phyloP scores from a whole-genome alignment of 1,140 invertebrate species.

The Antheraea mylitta region DNA sequence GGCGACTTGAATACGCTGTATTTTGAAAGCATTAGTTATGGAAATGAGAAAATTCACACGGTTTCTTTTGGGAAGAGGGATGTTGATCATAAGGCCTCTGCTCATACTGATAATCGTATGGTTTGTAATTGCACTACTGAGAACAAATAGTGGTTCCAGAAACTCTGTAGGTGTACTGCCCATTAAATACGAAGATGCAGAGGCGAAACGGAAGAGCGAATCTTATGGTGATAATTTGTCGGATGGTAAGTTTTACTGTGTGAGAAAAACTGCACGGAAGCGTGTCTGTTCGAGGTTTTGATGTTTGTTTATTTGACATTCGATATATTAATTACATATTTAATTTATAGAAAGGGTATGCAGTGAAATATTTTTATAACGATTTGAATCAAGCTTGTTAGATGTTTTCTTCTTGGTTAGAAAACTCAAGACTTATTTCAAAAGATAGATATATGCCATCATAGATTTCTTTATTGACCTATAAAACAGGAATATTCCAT shows the following conservation, averaged over 20 bases:
- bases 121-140: constrained; percentile 89
- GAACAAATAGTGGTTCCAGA: constrained; percentile 85
- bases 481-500: too few relatives aligned
- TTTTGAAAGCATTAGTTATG: constrained; percentile 16
- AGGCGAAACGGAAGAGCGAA: constrained; percentile 68
- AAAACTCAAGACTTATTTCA: too few relatives aligned
- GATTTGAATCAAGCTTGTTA: too few relatives aligned
- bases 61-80: constrained; percentile 86
- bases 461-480: too few relatives aligned
- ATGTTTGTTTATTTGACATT: neutral
- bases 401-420: too few relatives aligned
- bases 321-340: neutral
- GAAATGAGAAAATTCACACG: constrained; percentile 66
- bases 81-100: constrained; percentile 90
- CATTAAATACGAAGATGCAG: constrained; percentile 61
- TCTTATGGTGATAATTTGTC: constrained; percentile 66
- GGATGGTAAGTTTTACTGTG: constrained; percentile 52
- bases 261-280: constrained; percentile 29
- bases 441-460: too few relatives aligned
- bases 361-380: constrained; percentile 14
- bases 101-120: constrained; percentile 88
- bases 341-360: too few relatives aligned
- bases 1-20: neutral
- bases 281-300: neutral
- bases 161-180: constrained; percentile 63